A percentile compares a stretch with the other conserved stretches of the same genome.
Conservation (phyloP, 2,888 invertebrate genomes). For the Pollenia amentaria region DNA sequence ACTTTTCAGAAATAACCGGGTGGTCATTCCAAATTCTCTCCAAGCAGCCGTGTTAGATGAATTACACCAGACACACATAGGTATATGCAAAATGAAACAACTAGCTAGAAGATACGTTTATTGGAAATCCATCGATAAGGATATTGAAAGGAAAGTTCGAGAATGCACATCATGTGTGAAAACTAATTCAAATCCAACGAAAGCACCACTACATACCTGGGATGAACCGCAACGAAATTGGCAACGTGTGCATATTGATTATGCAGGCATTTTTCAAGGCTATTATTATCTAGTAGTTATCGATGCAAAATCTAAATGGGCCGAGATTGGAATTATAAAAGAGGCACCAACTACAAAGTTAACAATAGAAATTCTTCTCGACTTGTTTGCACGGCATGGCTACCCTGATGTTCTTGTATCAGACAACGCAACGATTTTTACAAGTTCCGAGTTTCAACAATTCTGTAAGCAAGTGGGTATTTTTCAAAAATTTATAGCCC, state of each 20-base stretch:
- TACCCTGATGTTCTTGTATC: conserved; percentile 68
- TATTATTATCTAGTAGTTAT: too few relatives aligned
- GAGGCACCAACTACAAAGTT: too few relatives aligned
- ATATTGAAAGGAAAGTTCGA: conserved; percentile 76
- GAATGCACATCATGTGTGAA: conserved; percentile 74
- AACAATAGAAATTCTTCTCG: conserved; percentile 61
- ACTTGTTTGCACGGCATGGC: conserved; percentile 61
- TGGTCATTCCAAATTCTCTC: conserved; percentile 70
- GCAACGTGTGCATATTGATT: too few relatives aligned
- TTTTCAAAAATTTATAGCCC: conserved; percentile 65
- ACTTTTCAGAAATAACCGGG: conserved; percentile 73
- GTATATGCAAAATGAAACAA: conserved; percentile 78
- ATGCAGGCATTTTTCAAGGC: too few relatives aligned
- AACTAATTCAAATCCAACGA: too few relatives aligned
- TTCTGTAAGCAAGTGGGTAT: too few relatives aligned
- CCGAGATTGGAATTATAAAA: too few relatives aligned
- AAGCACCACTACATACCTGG: too few relatives aligned
- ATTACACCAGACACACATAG: conserved; percentile 77
- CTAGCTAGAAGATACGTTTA: conserved; percentile 77
- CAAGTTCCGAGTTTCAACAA: too few relatives aligned
- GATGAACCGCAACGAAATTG: too few relatives aligned
- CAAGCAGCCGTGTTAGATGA: conserved; percentile 70
- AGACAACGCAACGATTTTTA: conserved; percentile 67
- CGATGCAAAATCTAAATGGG: too few relatives aligned
- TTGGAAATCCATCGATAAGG: conserved; percentile 77